Evolutionary conservation across 2,113 vertebrate species (phyloP).

Genomic region (Chionomys nivalis): DNA sequence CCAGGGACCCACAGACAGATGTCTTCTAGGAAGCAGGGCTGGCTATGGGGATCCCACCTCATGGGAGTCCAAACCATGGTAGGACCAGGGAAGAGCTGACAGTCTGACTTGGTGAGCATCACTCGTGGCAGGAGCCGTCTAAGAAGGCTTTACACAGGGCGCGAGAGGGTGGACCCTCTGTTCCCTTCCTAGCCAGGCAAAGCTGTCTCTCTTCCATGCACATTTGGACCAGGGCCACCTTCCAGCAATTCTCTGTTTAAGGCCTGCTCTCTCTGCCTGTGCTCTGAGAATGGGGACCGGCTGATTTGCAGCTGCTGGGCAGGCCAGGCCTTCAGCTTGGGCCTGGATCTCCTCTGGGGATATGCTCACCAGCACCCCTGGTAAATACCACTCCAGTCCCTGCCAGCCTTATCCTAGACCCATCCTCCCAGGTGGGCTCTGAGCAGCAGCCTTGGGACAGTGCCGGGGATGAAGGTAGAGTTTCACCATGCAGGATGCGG

Average conservation of each 20-base stretch:
- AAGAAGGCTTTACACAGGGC: background rate
- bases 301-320: background rate
- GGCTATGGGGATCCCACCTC: background rate
- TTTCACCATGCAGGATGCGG: fast-evolving
- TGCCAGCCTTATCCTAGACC: background rate
- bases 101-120: background rate
- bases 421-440: background rate
- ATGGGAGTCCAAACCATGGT: background rate
- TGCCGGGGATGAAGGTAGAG: background rate
- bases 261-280: background rate
- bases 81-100: background rate
- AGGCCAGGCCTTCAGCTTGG: background rate
- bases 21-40: background rate
- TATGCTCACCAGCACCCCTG: background rate
- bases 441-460: fast-evolving
- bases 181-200: background rate
- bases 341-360: background rate
- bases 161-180: background rate
- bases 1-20: background rate
- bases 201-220: background rate
- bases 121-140: background rate
- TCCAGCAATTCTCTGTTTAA: background rate
- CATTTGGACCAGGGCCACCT: background rate
- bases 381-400: background rate
- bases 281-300: background rate